These are phyloP conservation scores for Phainopepla nitens DNA, from an alignment of 2,113 vertebrate species.

Conservation along the genomic window DNA sequence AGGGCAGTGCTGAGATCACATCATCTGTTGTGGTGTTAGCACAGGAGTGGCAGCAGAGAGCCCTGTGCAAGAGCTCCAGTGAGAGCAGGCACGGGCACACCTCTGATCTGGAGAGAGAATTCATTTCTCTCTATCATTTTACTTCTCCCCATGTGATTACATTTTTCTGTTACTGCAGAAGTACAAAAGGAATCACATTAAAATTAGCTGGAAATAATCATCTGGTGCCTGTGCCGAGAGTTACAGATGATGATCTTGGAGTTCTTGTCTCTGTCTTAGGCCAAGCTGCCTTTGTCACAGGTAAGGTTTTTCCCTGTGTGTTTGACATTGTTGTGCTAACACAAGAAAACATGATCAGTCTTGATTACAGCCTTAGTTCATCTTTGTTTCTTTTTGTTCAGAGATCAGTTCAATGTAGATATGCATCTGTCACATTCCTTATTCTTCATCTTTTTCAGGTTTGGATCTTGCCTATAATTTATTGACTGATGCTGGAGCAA, in stretches of 20 bases:
- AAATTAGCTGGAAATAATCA: conserved; percentile 76
- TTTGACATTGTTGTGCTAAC: not conserved
- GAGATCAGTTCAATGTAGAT: not conserved
- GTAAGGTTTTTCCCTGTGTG: conserved; percentile 53
- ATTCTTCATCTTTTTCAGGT: conserved; percentile 68
- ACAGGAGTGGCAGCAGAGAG: not conserved
- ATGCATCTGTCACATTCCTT: not conserved
- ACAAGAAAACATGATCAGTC: not conserved
- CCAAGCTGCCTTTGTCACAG: conserved; percentile 61
- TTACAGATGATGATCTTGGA: conserved; percentile 73
- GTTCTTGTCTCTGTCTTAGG: conserved; percentile 67
- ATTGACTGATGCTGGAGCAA: conserved; percentile 76
- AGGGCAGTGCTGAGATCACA: not conserved
- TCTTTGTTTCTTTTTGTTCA: not conserved
- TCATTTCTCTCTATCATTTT: not conserved
- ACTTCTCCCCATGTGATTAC: not conserved
- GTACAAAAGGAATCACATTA: conserved; percentile 53
- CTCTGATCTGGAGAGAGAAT: not conserved
- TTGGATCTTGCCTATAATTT: conserved; percentile 83
- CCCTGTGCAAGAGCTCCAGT: not conserved
- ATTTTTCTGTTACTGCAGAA: not conserved
- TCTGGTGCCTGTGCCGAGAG: conserved; percentile 51
- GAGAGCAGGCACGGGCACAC: not conserved
- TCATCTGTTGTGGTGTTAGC: fast-evolving
- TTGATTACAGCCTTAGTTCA: not conserved